Percentiles rank a stretch among this genome's conserved stretches.
Evolutionary conservation across 2,113 vertebrate genomes (phyloP).

Genomic region (Phrynosoma blainvillii): DNA sequence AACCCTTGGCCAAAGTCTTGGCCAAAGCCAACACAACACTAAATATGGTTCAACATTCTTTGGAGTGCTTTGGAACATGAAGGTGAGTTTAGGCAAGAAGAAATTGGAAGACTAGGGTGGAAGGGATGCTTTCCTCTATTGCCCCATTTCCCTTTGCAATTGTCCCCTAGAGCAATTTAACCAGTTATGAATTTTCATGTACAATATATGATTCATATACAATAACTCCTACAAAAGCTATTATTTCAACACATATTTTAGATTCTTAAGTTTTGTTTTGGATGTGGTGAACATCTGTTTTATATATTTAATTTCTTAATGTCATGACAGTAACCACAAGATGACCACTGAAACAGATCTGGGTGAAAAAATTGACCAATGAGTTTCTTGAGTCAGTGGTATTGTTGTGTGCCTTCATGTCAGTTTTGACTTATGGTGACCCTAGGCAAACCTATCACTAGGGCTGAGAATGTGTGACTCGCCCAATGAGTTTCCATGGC

Average conservation of each 20-base stretch:
- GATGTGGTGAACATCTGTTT: background rate
- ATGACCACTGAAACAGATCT: background rate
- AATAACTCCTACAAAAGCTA: background rate
- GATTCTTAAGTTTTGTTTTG: background rate
- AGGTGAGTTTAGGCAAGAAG: background rate
- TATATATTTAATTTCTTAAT: too few species aligned
- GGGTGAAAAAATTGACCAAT: background rate
- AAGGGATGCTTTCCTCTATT: background rate
- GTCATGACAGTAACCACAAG: too few species aligned
- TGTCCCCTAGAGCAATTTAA: background rate
- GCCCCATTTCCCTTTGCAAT: background rate
- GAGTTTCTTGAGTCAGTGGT: background rate
- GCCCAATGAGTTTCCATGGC: too few species aligned
- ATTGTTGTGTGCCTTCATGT: too few species aligned
- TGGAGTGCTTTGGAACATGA: background rate
- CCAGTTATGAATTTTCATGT: background rate
- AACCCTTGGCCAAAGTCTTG: background rate
- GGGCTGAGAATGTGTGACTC: too few species aligned
- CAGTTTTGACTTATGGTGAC: too few species aligned
- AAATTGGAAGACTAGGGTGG: background rate
- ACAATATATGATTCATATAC: background rate
- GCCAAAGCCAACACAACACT: background rate
- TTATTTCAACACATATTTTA: background rate
- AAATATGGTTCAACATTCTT: background rate
- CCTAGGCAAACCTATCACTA: too few species aligned